Evolutionary conservation across 2,797 vertebrate genomes (phyloP), one percentile per base, ranked within the genome.

Genomic region (Champsocephalus esox): DNA sequence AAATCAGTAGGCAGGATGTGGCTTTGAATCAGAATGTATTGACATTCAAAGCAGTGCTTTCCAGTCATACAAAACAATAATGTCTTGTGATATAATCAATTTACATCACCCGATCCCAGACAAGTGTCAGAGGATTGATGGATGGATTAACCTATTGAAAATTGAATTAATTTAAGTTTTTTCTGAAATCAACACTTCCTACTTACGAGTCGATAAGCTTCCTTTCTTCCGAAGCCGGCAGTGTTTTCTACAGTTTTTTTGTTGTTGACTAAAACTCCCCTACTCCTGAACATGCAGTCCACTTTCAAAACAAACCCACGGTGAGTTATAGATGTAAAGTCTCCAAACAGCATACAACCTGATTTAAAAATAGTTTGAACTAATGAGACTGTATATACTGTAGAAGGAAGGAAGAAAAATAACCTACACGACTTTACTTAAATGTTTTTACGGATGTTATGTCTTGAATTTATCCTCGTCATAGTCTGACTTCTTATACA

Each of bases 11-110:
- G 43, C 32, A 34, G 2, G 3, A 38, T 28, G 34, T 17, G 13
- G 14, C 70, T 34, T 21, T 28, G 45, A 67, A 55, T 43, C 19
- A 68, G 4, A 48, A 59, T 45, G 50, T 44, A 61, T 54, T 21
- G 34, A 61, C 24, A 73, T 52, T 45, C 8, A 57, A 9, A 56
- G 38, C 46, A 51, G 21, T 54, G 5, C 24, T 32, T 68, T 13
- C 56, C 9, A 19, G 28, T 17, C 52, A 58, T 49, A 67, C 44
- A 50, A 41, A 63, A 41, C 9, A 61, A 24, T 54, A 54, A 50
- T 55, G 49, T 13, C 41, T 32, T 0, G 21, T 34, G 48, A 34
- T 34, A 46, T 24, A 19, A 24, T 51, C n/a, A 24, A 52, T 49
- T 11, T 21, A 46, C 12, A 0, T 58, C n/a, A 67, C 3, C 13